These are phyloP conservation scores for Malurus splendens DNA, from an alignment of 2,797 vertebrate species.

Conservation along the genomic window DNA sequence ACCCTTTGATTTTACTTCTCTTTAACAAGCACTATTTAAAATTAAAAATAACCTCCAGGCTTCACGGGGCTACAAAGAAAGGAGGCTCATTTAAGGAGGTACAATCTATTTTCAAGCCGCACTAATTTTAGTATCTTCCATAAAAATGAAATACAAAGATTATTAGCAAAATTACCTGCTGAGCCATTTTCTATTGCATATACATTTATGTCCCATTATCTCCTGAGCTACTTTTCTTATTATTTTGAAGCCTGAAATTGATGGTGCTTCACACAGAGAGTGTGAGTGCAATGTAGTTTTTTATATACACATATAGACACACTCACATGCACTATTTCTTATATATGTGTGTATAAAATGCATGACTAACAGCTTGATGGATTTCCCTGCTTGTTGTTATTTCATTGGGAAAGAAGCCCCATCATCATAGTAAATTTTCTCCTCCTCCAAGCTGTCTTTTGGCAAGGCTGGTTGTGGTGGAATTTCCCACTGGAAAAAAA, in stretches of 20 bases:
- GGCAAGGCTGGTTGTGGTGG: background rate
- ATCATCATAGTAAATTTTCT: background rate
- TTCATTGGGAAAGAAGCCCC: background rate
- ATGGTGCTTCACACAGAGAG: background rate
- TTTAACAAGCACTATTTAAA: conserved; percentile 28
- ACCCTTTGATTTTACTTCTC: conserved; percentile 35
- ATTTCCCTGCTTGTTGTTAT: background rate
- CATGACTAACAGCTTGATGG: background rate
- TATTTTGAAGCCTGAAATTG: background rate
- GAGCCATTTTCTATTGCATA: background rate
- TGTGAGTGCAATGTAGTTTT: background rate
- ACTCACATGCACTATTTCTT: background rate
- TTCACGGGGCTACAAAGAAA: background rate
- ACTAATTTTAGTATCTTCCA: background rate
- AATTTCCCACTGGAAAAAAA: conserved; percentile 27
- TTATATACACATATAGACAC: background rate
- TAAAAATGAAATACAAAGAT: background rate
- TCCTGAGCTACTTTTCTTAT: background rate
- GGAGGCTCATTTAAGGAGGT: background rate
- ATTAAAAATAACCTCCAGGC: conserved; percentile 35
- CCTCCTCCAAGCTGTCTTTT: background rate
- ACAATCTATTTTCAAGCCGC: background rate
- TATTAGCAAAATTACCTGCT: background rate
- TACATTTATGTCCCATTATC: background rate
- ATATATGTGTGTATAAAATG: background rate